phyloP scores from a whole-genome alignment of 2,888 invertebrate species.

The Tinea semifulvella region DNA sequence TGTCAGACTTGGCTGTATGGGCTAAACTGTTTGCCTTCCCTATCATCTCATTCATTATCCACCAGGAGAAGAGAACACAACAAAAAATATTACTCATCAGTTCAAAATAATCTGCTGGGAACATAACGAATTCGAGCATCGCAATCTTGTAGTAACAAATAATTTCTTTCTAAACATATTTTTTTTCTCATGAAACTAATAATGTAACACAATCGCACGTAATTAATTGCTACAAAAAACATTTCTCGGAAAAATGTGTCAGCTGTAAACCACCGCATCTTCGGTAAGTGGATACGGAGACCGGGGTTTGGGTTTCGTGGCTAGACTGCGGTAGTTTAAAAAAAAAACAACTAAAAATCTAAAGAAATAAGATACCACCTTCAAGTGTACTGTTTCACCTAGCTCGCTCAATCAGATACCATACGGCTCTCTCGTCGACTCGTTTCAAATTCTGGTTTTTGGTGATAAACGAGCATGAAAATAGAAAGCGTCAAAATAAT shows the following conservation, averaged over 20 bases:
- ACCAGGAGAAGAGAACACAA: too few relatives aligned
- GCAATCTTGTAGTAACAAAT: too few relatives aligned
- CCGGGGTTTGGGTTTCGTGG: constrained; percentile 41
- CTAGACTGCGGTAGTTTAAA: constrained; percentile 46
- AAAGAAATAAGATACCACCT: constrained; percentile 40
- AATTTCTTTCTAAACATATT: not conserved
- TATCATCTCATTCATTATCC: too few relatives aligned
- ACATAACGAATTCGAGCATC: too few relatives aligned
- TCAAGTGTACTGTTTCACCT: constrained; percentile 49
- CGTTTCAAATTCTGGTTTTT: constrained; percentile 4
- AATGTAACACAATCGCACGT: not conserved
- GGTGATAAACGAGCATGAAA: too few relatives aligned
- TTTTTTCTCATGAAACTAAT: not conserved
- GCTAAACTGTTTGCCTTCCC: too few relatives aligned
- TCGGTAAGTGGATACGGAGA: constrained; percentile 41
- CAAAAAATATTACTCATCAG: too few relatives aligned
- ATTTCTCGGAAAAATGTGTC: constrained; percentile 1
- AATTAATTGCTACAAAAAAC: constrained; percentile 3
- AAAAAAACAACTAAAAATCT: constrained; percentile 26
- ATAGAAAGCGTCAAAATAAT: too few relatives aligned
- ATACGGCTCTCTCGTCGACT: constrained; percentile 4
- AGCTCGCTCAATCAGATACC: constrained; percentile 21
- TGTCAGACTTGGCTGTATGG: too few relatives aligned
- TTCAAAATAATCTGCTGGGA: too few relatives aligned
- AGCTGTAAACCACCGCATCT: constrained; percentile 26